Conservation (phyloP, 2,797 vertebrate species). For the Moxostoma hubbsi region DNA sequence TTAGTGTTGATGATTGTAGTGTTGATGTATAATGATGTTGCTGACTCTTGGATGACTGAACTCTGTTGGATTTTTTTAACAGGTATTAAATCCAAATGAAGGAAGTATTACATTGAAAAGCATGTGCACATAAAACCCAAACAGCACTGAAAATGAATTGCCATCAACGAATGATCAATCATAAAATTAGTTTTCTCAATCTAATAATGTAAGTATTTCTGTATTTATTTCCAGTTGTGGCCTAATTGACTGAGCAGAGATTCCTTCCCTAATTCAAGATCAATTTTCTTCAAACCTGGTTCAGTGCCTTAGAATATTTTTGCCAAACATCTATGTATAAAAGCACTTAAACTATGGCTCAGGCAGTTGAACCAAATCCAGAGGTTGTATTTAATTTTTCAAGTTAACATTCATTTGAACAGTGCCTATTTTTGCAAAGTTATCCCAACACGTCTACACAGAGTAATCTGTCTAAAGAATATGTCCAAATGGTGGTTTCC, state of each 20-base stretch:
- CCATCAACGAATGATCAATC: neutral
- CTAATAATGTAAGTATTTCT: neutral
- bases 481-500: slow-evolving; percentile 39
- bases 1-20: slow-evolving; percentile 38
- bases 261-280: slow-evolving; percentile 21
- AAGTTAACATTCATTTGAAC: slow-evolving; percentile 23
- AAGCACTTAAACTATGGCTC: slow-evolving; percentile 48
- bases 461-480: slow-evolving; percentile 46
- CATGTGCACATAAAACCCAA: slow-evolving; percentile 14
- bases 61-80: neutral
- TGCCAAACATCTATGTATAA: slow-evolving; percentile 40
- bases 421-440: slow-evolving; percentile 47
- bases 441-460: slow-evolving; percentile 32
- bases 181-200: neutral
- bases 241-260: slow-evolving; percentile 11
- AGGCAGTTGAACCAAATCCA: slow-evolving; percentile 36
- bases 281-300: slow-evolving; percentile 1
- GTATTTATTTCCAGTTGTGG: slow-evolving; percentile 10
- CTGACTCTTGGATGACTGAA: slow-evolving; percentile 44
- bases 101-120: slow-evolving; percentile 12
- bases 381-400: slow-evolving; percentile 23
- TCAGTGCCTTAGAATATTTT: slow-evolving; percentile 56
- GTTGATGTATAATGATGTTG: slow-evolving; percentile 41
- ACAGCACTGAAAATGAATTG: slow-evolving; percentile 4
- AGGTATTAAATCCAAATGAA: slow-evolving; percentile 20